Evolutionary conservation across 1,140 invertebrate genomes (phyloP).

Genomic region (Coenobita brevimanus): DNA sequence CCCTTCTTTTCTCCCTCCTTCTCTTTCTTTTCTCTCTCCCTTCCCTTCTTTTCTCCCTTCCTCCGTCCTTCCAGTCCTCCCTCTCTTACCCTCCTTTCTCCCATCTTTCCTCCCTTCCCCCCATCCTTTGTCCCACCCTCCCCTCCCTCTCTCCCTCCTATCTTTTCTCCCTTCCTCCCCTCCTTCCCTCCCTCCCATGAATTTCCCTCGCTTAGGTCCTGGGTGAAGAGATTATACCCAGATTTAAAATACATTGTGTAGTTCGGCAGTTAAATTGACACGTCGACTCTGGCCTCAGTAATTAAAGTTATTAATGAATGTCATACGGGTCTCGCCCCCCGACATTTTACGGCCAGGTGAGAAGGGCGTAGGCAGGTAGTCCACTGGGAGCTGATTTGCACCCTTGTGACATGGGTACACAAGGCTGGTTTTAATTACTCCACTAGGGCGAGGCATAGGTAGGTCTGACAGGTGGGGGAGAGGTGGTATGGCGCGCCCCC

Average conservation of each 20-base stretch:
- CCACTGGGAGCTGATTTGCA: background rate
- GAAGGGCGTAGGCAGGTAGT: background rate
- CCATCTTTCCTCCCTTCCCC: background rate
- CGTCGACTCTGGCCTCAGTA: conserved; percentile 55
- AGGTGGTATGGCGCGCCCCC: background rate
- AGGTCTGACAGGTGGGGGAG: background rate
- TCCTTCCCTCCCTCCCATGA: background rate
- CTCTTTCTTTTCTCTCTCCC: background rate
- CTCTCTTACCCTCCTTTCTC: background rate
- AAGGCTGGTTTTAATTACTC: conserved; percentile 1
- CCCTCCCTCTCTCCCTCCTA: background rate
- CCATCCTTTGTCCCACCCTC: background rate
- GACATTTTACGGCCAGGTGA: conserved; percentile 31
- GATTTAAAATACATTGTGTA: conserved; percentile 63
- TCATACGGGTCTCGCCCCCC: conserved; percentile 54
- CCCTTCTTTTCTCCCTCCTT: background rate
- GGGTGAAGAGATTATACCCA: conserved; percentile 39
- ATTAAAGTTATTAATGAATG: conserved; percentile 67
- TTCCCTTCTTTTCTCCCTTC: background rate
- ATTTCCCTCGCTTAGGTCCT: background rate
- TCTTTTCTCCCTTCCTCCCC: background rate
- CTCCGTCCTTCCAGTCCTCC: background rate
- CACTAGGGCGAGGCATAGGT: background rate
- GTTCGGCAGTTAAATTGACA: conserved; percentile 65
- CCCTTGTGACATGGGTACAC: background rate